These are phyloP conservation scores for Drosophila mimetica DNA, from an alignment of 2,888 invertebrate genomes.

Conservation along the genomic window DNA sequence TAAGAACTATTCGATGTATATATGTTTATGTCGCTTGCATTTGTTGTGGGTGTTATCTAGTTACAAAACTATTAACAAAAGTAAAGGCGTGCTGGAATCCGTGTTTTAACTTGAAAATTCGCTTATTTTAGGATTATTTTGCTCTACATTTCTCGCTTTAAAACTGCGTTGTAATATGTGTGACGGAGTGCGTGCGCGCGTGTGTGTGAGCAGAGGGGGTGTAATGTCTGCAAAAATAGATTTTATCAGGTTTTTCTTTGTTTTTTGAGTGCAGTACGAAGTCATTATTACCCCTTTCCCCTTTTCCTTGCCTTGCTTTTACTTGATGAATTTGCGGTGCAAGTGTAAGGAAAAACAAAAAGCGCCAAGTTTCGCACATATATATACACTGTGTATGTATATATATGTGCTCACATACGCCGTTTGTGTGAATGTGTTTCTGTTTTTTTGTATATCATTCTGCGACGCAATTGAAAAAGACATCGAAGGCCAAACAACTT, in stretches of 20 bases:
- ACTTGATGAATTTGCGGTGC: slow-evolving; percentile 25
- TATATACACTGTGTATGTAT: slow-evolving; percentile 16
- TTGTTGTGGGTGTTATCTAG: neutral
- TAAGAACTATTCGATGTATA: too few relatives aligned
- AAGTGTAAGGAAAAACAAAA: slow-evolving; percentile 37
- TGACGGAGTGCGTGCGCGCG: slow-evolving; percentile 1
- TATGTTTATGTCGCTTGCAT: neutral
- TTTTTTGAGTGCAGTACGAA: slow-evolving; percentile 11
- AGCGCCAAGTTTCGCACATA: slow-evolving; percentile 50
- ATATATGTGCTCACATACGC: slow-evolving; percentile 8
- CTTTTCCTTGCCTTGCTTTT: neutral
- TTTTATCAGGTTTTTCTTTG: slow-evolving; percentile 2
- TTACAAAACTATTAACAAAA: neutral
- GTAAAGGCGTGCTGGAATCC: neutral
- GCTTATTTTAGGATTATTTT: neutral
- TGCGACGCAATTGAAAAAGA: slow-evolving; percentile 78
- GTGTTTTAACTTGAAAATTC: neutral
- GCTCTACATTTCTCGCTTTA: neutral
- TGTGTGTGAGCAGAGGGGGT: neutral
- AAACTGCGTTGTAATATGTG: slow-evolving; percentile 24
- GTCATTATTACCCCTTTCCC: slow-evolving; percentile 13
- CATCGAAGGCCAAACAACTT: slow-evolving; percentile 80
- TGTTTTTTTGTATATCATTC: slow-evolving; percentile 55
- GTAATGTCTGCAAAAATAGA: slow-evolving; percentile 24
- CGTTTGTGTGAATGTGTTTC: slow-evolving; percentile 26